A percentile compares a stretch with the other conserved stretches of the same genome.
These are phyloP conservation scores for Euphysa ruthae DNA, from an alignment of 30 jellyfish, hydroid and myxozoan species.

Conservation along the genomic window DNA sequence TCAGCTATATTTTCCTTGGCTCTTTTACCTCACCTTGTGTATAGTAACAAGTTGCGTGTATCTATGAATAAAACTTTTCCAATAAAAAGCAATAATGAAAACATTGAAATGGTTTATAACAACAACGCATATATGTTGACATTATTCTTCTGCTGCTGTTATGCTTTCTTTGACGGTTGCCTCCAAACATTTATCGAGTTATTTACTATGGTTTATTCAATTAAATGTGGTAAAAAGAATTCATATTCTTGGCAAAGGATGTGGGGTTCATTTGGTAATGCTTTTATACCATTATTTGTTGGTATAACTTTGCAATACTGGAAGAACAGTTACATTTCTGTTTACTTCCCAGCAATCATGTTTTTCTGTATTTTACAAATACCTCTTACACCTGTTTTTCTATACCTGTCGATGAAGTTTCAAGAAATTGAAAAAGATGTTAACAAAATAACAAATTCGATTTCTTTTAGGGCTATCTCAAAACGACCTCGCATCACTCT, in stretches of 20 bases:
- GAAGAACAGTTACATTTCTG: too few species aligned
- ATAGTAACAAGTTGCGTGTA: not conserved
- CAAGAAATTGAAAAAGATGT: too few species aligned
- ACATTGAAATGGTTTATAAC: not conserved
- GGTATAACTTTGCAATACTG: too few species aligned
- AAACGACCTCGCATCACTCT: too few species aligned
- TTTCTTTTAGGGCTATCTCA: too few species aligned
- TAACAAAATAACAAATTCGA: too few species aligned
- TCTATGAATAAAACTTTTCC: not conserved
- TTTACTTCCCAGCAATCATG: too few species aligned
- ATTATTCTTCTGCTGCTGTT: not conserved
- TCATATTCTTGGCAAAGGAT: not conserved
- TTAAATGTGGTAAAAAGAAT: not conserved
- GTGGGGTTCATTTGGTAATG: slow-evolving; percentile 14
- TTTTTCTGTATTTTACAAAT: too few species aligned
- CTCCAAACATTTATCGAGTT: not conserved
- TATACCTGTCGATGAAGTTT: too few species aligned
- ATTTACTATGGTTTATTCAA: not conserved
- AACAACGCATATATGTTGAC: not conserved
- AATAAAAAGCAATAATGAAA: not conserved
- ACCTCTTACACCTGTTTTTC: too few species aligned
- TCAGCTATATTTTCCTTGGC: not conserved
- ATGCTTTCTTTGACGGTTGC: slow-evolving; percentile 1
- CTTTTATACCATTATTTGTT: too few species aligned
- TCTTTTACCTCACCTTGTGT: not conserved